Evolutionary conservation across 1,140 invertebrate species (phyloP), one percentile per base, ranked within the genome.

Genomic region (Patella vulgata): DNA sequence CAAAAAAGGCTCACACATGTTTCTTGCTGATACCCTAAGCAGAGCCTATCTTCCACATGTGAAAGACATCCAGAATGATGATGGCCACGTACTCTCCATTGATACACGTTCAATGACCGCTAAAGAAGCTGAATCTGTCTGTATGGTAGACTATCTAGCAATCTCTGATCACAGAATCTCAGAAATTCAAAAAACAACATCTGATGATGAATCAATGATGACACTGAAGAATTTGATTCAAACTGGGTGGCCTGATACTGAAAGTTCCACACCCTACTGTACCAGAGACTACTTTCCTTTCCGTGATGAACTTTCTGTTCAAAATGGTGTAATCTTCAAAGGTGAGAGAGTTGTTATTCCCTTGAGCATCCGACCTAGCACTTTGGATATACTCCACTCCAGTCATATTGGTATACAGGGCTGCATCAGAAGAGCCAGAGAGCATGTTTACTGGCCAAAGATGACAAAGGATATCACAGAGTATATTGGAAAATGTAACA

Each of bases 1-100:
- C 60, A 53, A 68, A 9, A 48, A 76, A 43, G 68, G 61, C 1
- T 70, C 75, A 75, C 81, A 47, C 82, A 86, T 71, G 77, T 79
- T 8, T 73, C 85, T 63, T 81, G 81, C 46, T 66, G 85, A 71
- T 69, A 59, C 61, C 30, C 53, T 68, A 27, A 79, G 71, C 11
- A 55, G 77, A 55, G 61, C 53, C 31, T 65, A 57, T 46, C 23
- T 72, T 8, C 14, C 19, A 21, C 27, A 47, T n/a, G 55, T 33
- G 47, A 40, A 64, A 54, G 9, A 47, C 50, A 36, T 59, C 1
- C 1, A 40, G 62, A n/a, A 39, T 14, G 14, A 36, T 14, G 5
- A 8, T 36, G 33, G 14, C 14, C 33, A 36, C 5, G 14, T 36
- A 8, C 5, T 36, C 6, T 8, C 14, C 6, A 14, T 36, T 36